A percentile compares a stretch with the other conserved stretches of the same genome.
These are phyloP conservation scores for Perithous albicinctus DNA, from an alignment of 2,888 invertebrate species.

Conservation along the genomic window DNA sequence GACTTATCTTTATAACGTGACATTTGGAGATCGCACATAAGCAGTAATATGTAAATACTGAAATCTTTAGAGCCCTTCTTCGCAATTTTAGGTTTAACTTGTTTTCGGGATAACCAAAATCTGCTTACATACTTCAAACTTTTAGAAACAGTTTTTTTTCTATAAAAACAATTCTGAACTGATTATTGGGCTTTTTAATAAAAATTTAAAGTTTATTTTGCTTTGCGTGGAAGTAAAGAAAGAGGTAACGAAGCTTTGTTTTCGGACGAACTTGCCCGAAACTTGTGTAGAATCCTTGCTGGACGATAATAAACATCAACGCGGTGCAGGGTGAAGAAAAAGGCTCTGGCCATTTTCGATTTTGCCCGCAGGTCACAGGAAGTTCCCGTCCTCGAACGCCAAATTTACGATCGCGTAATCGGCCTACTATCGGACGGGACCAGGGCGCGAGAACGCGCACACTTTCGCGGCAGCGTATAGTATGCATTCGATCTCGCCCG, in stretches of 20 bases:
- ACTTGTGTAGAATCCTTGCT: conserved; percentile 27
- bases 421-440: conserved; percentile 61
- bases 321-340: conserved; percentile 19
- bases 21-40: no score
- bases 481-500: conserved; percentile 46
- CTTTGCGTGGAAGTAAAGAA: conserved; percentile 4
- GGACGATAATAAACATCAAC: conserved; percentile 52
- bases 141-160: no score
- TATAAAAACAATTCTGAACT: background rate
- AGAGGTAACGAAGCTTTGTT: conserved; percentile 26
- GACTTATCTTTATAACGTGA: no score
- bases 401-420: conserved; percentile 68
- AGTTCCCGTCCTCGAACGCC: conserved; percentile 62
- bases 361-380: conserved; percentile 61
- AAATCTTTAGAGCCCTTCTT: no score
- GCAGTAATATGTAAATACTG: no score
- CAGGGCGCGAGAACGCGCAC: conserved; percentile 45
- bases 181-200: background rate
- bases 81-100: no score
- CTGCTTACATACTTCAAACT: no score
- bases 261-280: conserved; percentile 20
- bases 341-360: conserved; percentile 50
- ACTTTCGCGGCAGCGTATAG: conserved; percentile 25
- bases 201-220: conserved; percentile 1
- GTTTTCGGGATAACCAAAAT: background rate